Base-by-base conservation (phyloP, 2,888 invertebrate species). In the Ypsolopha sequella region DNA sequence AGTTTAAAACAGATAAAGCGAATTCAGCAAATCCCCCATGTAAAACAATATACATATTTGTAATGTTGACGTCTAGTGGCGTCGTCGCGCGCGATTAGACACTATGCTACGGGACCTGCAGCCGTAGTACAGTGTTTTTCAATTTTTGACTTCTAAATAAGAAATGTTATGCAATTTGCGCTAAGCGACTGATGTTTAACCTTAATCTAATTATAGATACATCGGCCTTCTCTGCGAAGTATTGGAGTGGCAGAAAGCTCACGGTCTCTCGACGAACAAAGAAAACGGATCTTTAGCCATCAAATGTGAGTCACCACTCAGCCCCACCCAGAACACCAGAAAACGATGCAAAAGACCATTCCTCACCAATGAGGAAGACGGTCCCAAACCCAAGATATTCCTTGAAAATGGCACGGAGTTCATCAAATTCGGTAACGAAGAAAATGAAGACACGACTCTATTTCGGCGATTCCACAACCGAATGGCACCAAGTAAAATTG, bases 221-320 rank as follows among this genome's bases (percentile, higher is more conserved):
- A 98, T 98, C 57, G 91, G 92, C 49, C 88, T 98, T 0, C 87
- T 98, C 33, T 92, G 92, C 55, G 93, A 92, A 66, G 95, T 98
- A 0, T 73, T 98, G 9, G 95, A 96, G 64, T 98, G 96, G 95
- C 97, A 97, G 79, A 93, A 91, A 61, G 77, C 65, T 38, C 79
- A 85, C 55, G 77, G 80, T 6, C 67, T 77, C 0, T 65, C 78
- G 8, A 82, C 76, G 55, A 87, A 87, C 61, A 86, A 82, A 55
- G 84, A 86, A 50, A 88, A 84, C 63, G 70, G 76, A 0, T 78
- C 76, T 35, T 63, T 87, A 0, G 84, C 86, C 41, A 89, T 87
- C 53, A 91, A 89, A 75, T 90, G 82, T 62, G 89, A 88, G 66
- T 66, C 84, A 1, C 77, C 84, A 49, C 59, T 78, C 52, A 79